Evolutionary conservation across 2,888 invertebrate species (phyloP).

Genomic region (Halocaridina rubra): DNA sequence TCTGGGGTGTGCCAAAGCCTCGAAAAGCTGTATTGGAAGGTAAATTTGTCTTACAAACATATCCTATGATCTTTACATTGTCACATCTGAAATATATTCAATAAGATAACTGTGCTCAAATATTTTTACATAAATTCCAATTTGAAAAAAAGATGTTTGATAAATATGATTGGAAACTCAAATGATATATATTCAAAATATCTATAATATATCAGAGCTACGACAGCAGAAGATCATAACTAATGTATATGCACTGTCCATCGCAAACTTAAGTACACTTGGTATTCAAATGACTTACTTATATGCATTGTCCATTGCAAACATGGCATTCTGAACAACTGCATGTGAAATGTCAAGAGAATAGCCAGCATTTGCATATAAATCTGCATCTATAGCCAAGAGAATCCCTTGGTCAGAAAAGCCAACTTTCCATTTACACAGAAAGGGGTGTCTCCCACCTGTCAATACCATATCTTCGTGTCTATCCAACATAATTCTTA

Average conservation of each 20-base stretch:
- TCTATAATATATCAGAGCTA: too few relatives aligned
- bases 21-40: slow-evolving; percentile 94
- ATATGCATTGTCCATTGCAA: slow-evolving; percentile 87
- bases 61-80: slow-evolving; percentile 78
- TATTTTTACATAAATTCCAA: too few relatives aligned
- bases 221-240: background rate
- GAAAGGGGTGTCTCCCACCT: slow-evolving; percentile 90
- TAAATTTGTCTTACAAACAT: slow-evolving; percentile 87
- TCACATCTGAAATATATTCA: too few relatives aligned
- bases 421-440: slow-evolving; percentile 82
- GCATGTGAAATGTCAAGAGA: slow-evolving; percentile 80
- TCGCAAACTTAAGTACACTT: too few relatives aligned
- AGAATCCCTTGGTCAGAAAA: slow-evolving; percentile 82
- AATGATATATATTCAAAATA: too few relatives aligned
- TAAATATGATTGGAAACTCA: too few relatives aligned
- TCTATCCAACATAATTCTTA: slow-evolving; percentile 89
- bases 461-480: slow-evolving; percentile 94
- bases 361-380: slow-evolving; percentile 87
- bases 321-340: slow-evolving; percentile 84
- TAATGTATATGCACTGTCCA: too few relatives aligned
- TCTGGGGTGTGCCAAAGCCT: slow-evolving; percentile 92
- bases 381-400: slow-evolving; percentile 77
- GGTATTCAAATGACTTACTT: too few relatives aligned
- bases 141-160: too few relatives aligned
- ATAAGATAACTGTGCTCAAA: too few relatives aligned